phyloP scores from a whole-genome alignment of 2,113 vertebrate genomes.

The Propithecus coquereli region DNA sequence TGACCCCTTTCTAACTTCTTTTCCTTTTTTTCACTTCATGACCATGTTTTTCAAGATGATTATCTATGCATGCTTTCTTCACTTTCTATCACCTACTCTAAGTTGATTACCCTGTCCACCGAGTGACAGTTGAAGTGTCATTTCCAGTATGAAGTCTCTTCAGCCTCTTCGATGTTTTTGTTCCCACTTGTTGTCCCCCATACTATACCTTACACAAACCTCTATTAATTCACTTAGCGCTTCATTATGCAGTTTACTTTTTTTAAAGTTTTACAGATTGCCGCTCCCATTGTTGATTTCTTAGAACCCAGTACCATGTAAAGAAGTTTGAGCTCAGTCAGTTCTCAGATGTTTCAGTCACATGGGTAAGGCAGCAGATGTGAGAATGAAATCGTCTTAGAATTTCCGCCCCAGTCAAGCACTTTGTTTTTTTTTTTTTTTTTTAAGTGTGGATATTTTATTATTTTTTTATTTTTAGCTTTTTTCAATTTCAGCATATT shows the following conservation, averaged over 20 bases:
- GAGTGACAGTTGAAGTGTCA: no score
- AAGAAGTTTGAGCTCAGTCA: background rate
- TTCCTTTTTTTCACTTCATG: background rate
- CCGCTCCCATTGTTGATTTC: background rate
- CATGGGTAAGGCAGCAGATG: background rate
- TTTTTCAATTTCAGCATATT: no score
- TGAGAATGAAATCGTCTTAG: background rate
- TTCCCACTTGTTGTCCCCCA: no score
- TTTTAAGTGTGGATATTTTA: no score
- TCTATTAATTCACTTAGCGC: no score
- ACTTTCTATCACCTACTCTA: background rate
- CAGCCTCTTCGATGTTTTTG: no score
- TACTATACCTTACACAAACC: no score
- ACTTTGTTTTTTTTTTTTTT: background rate
- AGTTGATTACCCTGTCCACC: no score
- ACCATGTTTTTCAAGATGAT: background rate
- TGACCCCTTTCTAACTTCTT: background rate
- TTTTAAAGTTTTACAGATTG: background rate
- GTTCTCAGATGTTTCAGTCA: background rate
- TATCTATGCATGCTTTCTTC: background rate
- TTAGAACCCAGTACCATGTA: background rate
- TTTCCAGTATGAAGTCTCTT: no score
- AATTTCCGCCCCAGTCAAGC: background rate
- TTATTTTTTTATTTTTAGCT: no score
- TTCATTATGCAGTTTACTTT: background rate